A percentile compares a stretch with the other conserved stretches of the same genome.
Evolutionary conservation across 2,888 invertebrate species (phyloP).

Genomic region (Homarus gammarus): DNA sequence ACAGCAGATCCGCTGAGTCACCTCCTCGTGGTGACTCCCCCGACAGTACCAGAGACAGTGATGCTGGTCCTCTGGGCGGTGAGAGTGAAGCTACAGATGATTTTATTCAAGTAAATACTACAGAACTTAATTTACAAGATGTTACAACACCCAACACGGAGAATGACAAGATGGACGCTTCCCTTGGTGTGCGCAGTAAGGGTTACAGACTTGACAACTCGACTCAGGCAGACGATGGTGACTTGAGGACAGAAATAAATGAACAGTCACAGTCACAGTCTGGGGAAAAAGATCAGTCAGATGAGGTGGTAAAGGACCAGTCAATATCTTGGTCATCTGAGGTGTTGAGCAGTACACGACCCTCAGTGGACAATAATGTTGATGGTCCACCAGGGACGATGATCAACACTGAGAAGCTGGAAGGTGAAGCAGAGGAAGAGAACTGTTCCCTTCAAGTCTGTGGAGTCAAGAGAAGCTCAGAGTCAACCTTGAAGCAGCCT

Average conservation of each 20-base stretch:
- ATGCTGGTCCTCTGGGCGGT: neutral
- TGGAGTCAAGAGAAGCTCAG: neutral
- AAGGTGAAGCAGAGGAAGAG: neutral
- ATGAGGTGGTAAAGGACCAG: neutral
- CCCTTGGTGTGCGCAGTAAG: neutral
- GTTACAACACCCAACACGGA: neutral
- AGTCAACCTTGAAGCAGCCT: neutral
- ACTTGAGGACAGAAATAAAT: neutral
- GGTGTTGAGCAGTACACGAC: neutral
- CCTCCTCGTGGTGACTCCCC: neutral
- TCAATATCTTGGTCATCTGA: neutral
- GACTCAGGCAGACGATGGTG: neutral
- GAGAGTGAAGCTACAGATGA: neutral
- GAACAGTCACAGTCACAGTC: neutral
- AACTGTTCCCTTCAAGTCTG: neutral
- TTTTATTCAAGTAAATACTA: neutral
- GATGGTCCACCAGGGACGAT: neutral
- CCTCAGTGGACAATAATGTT: neutral
- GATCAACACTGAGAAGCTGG: neutral
- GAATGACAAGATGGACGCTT: neutral
- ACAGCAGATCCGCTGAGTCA: neutral
- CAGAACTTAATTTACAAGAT: neutral
- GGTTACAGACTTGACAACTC: neutral
- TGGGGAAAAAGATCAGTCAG: neutral
- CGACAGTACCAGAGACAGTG: neutral